Evolutionary conservation across 2,113 vertebrate species (phyloP), one percentile per base, ranked within the genome.

Genomic region (Platycercus adscitus): DNA sequence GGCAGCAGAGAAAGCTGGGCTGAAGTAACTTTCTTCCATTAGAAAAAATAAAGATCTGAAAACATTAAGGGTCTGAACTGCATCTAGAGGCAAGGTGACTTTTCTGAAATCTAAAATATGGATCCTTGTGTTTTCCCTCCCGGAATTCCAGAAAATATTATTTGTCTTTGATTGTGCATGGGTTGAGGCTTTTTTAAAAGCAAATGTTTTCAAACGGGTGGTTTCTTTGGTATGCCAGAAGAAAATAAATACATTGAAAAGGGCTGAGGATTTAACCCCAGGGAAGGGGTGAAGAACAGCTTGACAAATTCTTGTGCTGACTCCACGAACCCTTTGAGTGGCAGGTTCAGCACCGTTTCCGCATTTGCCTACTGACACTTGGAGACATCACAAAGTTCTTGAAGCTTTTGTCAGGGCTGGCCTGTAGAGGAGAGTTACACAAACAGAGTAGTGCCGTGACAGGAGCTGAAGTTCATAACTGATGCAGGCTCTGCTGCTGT

Each of bases 211-310:
- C 53, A 63, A 86, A 93, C n/a, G 84, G n/a, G 56, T 90, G 77
- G 65, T 86, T 94, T 95, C 83, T 94, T 90, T 79, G 86, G 88
- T 93, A 87, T 94, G 92, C 69, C 81, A 52, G 81, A 92, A 79
- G 76, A 94, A 97, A 94, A 95, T 83, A 93, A 95, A 94, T 93
- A 44, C 18, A 65, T 91, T 91, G 52, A 81, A 61, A 83, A 89
- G 52, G 80, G n/a, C 65, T 90, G 86, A 94, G 83, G 76, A 69
- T 89, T 83, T 85, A 96, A 92, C 53, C 91, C 92, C 39, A 56
- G 73, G 41, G 81, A 93, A 91, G 73, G 35, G 73, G 65, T 71
- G 16, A 84, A 72, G 81, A 53, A 61, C 84, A 93, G 25, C 26
- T 60, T 81, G 80, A 76, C 47, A 46, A 81, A 91, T 90, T 91